Evolutionary conservation across 1,140 invertebrate genomes (phyloP), one percentile per base, ranked within the genome.

Genomic region (Drosophila athabasca): DNA sequence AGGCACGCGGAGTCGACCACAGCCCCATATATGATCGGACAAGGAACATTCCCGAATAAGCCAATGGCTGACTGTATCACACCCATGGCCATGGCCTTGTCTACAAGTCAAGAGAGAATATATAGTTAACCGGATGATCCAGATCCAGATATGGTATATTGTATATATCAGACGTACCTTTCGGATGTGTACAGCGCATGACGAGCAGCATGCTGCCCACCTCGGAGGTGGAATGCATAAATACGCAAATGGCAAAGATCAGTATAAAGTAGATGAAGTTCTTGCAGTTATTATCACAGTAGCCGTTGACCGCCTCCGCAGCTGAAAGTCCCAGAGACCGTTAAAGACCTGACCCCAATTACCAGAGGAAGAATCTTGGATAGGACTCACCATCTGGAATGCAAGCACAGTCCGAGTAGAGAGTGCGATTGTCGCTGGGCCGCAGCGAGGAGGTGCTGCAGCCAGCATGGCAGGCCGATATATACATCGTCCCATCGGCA

Each of bases 81-180:
- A 13, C 97, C 97, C 82, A 98, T 94, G 53, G 97, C 97, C 97
- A 98, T 97, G 39, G 97, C 97, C 92, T 98, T 98, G 91, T 98
- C 97, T 92, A 73, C 6, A 9, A 0, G 11, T 13, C 4, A 5
- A 5, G 4, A 26, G 29, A 59, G 17, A 0, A 51, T 2, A 9
- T 2, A 9, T 58, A 52, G 19, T 50, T 55, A 39, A 4, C 6
- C 2, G 45, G 11, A 2, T 4, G 24, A 52, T 46, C 8, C 2
- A 0, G 1, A 44, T 0, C n/a, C n/a, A n/a, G n/a, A n/a, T n/a
- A 7, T 1, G 29, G 29, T 8, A 26, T 26, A 26, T 0, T 26
- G 4, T 6, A 3, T 7, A 13, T 49, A 9, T 19, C 17, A 24
- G 0, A 0, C 7, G 35, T 62, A 94, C 93, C 93, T 69, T 95